Evolutionary conservation across 64 coral and sea anemone genomes (phyloP), one percentile per base, ranked within the genome.

Genomic region (Cladopsammia gracilis): DNA sequence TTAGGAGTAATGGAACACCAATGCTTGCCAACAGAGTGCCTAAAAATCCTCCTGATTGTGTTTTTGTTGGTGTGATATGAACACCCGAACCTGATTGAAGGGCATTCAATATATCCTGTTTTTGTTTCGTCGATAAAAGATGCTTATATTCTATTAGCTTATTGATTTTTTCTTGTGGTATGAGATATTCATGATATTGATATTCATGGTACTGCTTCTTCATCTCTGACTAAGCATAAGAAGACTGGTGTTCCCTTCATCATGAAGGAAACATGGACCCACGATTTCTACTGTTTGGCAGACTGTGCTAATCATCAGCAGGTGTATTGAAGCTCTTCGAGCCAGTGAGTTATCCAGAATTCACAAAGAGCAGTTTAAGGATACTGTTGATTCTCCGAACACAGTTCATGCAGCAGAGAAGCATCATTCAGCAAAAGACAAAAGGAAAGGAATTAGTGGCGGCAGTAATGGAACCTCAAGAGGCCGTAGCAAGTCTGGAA

Each of bases 291-390:
- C 22, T 65, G 62, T 65, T 65, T 65, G 22, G 62, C 62, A 19
- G 62, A 65, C 2, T n/a, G n/a, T n/a, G n/a, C n/a, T n/a, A n/a
- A n/a, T n/a, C n/a, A n/a, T n/a, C n/a, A n/a, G n/a, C 52, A 54
- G 52, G 2, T 54, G 52, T 54, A 54, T 54, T 54, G 2, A 2
- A 54, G 52, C 52, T 54, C 52, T 54, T 54, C 52, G 0, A 54
- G 52, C 52, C 52, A 54, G 52, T 11, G 52, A 54, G 25, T 45
- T 81, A 10, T 61, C 78, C 2, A 81, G 78, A 45, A 62, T 18
- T 6, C 58, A 81, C 78, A 81, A 60, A 19, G 78, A 81, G 25
- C 78, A 81, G 56, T 19, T 62, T 45, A 81, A 62, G 44, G 78
- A 81, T 45, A 25, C 56, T 26, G 76, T 78, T 62, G 78, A 62